Evolutionary conservation across 1,140 invertebrate species (phyloP).

Genomic region (Oedothorax gibbosus): DNA sequence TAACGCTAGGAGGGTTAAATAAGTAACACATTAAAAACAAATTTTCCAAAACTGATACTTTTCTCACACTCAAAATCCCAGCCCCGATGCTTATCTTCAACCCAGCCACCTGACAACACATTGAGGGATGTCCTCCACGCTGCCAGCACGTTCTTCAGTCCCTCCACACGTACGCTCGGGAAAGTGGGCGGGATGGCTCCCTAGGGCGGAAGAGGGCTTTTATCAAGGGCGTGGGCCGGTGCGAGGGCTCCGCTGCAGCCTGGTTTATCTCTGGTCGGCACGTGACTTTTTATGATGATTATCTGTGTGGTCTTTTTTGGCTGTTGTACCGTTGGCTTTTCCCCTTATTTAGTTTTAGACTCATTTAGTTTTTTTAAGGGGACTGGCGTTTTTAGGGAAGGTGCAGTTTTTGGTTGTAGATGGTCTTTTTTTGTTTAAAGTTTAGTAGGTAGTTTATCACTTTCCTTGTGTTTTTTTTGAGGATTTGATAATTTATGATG

Average conservation of each 20-base stretch:
- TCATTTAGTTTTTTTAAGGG: too few relatives aligned
- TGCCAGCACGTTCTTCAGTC: constrained; percentile 7
- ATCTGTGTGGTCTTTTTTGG: constrained; percentile 15
- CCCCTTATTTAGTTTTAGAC: too few relatives aligned
- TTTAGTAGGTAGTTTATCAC: too few relatives aligned
- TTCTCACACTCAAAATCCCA: neutral
- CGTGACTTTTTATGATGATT: constrained; percentile 60
- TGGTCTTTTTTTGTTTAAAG: too few relatives aligned
- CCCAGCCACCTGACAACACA: constrained; percentile 33
- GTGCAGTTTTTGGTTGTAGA: too few relatives aligned
- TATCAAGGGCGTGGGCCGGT: constrained; percentile 53
- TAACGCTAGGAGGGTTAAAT: too few relatives aligned
- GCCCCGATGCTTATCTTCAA: constrained; percentile 16
- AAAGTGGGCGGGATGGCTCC: constrained; percentile 25
- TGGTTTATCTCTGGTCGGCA: constrained; percentile 28
- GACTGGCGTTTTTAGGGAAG: too few relatives aligned
- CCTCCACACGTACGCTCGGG: too few relatives aligned
- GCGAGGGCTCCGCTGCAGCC: neutral
- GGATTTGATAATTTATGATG: too few relatives aligned
- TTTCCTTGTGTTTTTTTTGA: too few relatives aligned
- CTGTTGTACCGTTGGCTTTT: too few relatives aligned
- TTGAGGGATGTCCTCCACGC: constrained; percentile 19
- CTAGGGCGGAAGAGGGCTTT: constrained; percentile 38
- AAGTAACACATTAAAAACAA: neutral
- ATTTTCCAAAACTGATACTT: neutral